A percentile compares a stretch with the other conserved stretches of the same genome.
Conservation (phyloP, 2,113 vertebrate genomes). For the Nibea albiflora region DNA sequence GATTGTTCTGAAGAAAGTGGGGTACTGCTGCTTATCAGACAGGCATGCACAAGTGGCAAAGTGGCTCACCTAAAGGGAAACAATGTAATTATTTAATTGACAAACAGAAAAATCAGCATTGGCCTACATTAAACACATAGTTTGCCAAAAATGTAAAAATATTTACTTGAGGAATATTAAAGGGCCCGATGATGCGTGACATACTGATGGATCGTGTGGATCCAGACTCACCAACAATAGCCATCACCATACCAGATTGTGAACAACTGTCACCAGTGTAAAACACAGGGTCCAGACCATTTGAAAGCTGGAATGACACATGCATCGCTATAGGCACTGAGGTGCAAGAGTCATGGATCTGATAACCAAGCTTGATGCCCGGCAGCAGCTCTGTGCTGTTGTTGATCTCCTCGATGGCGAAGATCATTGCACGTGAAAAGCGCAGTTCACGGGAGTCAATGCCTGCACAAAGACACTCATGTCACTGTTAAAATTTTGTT, state of each 20-base stretch:
- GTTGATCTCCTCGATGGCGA: conserved; percentile 82
- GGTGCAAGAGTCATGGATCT: conserved; percentile 78
- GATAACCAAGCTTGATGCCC: conserved; percentile 73
- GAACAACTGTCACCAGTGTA: conserved; percentile 39
- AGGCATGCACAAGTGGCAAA: background rate
- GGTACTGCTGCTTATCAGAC: too few species aligned
- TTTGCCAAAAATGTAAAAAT: background rate
- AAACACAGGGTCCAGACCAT: conserved; percentile 59
- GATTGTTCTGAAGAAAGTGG: too few species aligned
- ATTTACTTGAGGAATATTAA: conserved; percentile 78
- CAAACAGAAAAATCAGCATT: background rate
- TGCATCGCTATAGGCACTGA: conserved; percentile 61
- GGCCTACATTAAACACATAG: background rate
- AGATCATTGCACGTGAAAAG: conserved; percentile 75
- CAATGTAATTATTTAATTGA: background rate
- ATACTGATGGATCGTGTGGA: conserved; percentile 79
- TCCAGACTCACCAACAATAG: conserved; percentile 75
- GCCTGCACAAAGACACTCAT: conserved; percentile 54
- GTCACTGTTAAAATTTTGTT: background rate
- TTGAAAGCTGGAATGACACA: conserved; percentile 71
- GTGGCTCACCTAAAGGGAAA: background rate
- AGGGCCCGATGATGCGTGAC: conserved; percentile 69
- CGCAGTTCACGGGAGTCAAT: conserved; percentile 72
- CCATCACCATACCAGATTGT: conserved; percentile 50
- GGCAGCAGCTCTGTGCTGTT: conserved; percentile 77